Evolutionary conservation across 2,113 vertebrate species (phyloP), one percentile per base, ranked within the genome.

Genomic region (Nothoprocta pentlandii): DNA sequence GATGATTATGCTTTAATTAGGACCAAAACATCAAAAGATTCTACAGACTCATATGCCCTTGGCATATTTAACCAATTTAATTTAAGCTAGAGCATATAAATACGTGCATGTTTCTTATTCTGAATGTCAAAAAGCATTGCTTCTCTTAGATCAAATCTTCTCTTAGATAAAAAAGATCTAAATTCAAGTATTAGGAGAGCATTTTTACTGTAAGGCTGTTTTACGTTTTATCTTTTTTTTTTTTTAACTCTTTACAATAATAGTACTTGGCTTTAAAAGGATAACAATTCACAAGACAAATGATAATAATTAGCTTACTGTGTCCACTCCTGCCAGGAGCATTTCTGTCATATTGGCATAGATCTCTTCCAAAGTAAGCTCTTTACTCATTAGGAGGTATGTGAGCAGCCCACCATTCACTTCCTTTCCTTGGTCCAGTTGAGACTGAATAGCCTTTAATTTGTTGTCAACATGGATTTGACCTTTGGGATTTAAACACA

Each of bases 261-360:
- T 3, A 69, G 10, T 21, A 17, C 66, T 69, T 44, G 26, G 22
- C 25, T 54, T 88, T 59, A 82, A 26, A 58, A 68, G 86, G 94
- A 34, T 23, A 85, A 39, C 4, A 7, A 8, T 20, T 30, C 22
- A 56, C 26, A 85, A 75, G 36, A 71, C 62, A 92, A 93, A 61
- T 3, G 0, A 3, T 59, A 76, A 46, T 28, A 16, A 61, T 21
- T 25, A 67, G 47, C 97, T 97, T 97, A 99, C 99, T 93, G 98
- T 99, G 96, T 99, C 99, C 2, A 99, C 98, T 7, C 99, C 99
- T 5, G 99, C 99, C 96, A 99, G 97, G 19, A 99, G 98, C 99
- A 99, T 99, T 97, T 99, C 99, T 0, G 99, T 99, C 95, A 98
- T 97, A 59, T 99, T 99, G 93, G 99, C 99, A 3, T 99, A 99